These are phyloP conservation scores for Lepidotrigona ventralis DNA, from an alignment of 1,140 invertebrate species.

Conservation along the genomic window DNA sequence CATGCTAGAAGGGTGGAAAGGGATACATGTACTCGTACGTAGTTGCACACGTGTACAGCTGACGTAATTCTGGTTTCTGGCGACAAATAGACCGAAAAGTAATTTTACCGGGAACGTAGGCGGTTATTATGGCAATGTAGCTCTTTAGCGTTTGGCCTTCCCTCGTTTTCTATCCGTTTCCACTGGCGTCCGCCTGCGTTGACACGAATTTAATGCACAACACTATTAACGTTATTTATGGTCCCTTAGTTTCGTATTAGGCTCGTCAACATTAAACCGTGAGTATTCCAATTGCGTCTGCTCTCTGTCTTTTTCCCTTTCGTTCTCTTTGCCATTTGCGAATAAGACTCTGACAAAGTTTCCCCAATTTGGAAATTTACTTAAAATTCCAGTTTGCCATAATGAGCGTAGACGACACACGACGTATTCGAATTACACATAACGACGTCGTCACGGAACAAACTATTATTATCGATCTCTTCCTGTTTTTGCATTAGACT, in stretches of 20 bases:
- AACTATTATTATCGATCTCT: constrained; percentile 9
- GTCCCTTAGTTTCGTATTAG: constrained; percentile 27
- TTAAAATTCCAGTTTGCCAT: background rate
- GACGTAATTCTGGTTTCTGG: constrained; percentile 49
- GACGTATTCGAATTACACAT: background rate
- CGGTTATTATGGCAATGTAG: constrained; percentile 45
- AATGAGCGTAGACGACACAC: too few species aligned
- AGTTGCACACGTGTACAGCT: constrained; percentile 44
- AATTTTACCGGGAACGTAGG: constrained; percentile 51
- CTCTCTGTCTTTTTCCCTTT: background rate
- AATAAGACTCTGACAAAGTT: background rate
- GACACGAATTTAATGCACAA: constrained; percentile 47
- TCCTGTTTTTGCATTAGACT: background rate
- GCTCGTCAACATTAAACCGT: constrained; percentile 5
- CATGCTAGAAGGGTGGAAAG: constrained; percentile 9
- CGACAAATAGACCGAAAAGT: constrained; percentile 57
- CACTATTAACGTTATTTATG: constrained; percentile 45
- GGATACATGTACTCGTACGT: constrained; percentile 18
- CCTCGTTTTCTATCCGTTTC: background rate
- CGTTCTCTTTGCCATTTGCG: too few species aligned
- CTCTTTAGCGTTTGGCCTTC: constrained; percentile 12
- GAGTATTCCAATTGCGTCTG: background rate
- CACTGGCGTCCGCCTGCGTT: constrained; percentile 16
- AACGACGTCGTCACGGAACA: background rate
- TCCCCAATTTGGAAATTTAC: background rate